Evolutionary conservation across 2,113 vertebrate species (phyloP).

Genomic region (Hepsetus odoe): DNA sequence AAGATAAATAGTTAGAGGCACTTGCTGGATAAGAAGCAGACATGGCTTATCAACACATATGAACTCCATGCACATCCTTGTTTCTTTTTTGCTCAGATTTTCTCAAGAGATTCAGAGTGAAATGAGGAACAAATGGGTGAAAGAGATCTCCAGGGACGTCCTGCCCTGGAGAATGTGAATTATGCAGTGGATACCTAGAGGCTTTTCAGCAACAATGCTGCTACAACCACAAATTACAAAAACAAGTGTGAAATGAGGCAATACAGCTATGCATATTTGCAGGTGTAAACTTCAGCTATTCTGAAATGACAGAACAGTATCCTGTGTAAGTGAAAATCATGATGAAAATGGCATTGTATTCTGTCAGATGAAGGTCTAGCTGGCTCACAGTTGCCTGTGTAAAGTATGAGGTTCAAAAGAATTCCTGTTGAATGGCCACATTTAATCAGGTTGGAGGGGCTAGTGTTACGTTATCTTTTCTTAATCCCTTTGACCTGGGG

Average conservation of each 20-base stretch:
- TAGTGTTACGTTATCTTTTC: constrained; percentile 83
- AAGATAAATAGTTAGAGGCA: not conserved
- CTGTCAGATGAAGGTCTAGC: constrained; percentile 69
- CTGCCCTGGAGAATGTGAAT: constrained; percentile 64
- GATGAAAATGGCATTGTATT: not conserved
- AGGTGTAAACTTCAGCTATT: not conserved
- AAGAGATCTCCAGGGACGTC: constrained; percentile 57
- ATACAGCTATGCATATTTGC: too few relatives aligned
- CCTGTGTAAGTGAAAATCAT: not conserved
- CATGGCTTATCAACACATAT: not conserved
- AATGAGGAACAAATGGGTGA: constrained; percentile 61
- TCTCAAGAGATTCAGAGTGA: constrained; percentile 60
- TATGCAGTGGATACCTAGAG: constrained; percentile 59
- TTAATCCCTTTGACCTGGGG: constrained; percentile 97
- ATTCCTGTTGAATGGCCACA: constrained; percentile 81
- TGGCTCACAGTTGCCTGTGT: constrained; percentile 72
- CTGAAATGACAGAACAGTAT: not conserved
- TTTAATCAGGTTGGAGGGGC: constrained; percentile 71
- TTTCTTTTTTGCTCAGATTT: constrained; percentile 27
- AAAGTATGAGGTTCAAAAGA: constrained; percentile 84
- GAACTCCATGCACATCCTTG: not conserved
- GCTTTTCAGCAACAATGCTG: not conserved
- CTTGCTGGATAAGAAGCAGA: not conserved
- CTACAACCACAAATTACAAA: not conserved
- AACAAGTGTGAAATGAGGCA: not conserved